Percentiles rank a stretch among this genome's conserved stretches.
phyloP scores from a whole-genome alignment of 1,140 invertebrate genomes.

The Drosophila funebris region DNA sequence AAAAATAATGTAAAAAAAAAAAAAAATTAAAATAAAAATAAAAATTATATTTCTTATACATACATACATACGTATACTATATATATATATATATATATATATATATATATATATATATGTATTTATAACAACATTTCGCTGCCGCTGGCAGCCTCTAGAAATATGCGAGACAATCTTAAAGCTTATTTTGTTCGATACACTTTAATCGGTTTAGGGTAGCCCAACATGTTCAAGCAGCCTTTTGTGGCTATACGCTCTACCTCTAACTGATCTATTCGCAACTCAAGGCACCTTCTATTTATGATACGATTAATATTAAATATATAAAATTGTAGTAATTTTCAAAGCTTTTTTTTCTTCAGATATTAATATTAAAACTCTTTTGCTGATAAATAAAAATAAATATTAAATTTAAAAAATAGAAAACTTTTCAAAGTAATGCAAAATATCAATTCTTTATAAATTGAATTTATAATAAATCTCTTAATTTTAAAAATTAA shows the following conservation, averaged over 20 bases:
- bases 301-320: no score
- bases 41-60: constrained; percentile 17
- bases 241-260: constrained; percentile 7
- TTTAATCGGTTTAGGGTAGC: constrained; percentile 19
- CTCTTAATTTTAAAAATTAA: no score
- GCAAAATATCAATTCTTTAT: no score
- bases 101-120: constrained; percentile 10
- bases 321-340: no score
- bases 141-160: constrained; percentile 57
- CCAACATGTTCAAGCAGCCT: constrained; percentile 10
- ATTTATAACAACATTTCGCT: constrained; percentile 22
- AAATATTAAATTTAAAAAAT: no score
- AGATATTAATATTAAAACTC: no score
- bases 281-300: background rate
- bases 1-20: constrained; percentile 29
- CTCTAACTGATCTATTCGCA: background rate
- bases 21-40: no score
- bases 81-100: constrained; percentile 14
- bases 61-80: constrained; percentile 8
- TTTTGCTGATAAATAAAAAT: no score
- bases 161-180: constrained; percentile 30
- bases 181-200: constrained; percentile 27
- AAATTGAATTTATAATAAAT: no score
- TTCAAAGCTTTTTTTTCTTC: no score
- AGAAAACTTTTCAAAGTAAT: no score